A percentile compares a stretch with the other conserved stretches of the same genome.
Evolutionary conservation across 2,888 invertebrate species (phyloP).

Genomic region (Yponomeuta evonymella): DNA sequence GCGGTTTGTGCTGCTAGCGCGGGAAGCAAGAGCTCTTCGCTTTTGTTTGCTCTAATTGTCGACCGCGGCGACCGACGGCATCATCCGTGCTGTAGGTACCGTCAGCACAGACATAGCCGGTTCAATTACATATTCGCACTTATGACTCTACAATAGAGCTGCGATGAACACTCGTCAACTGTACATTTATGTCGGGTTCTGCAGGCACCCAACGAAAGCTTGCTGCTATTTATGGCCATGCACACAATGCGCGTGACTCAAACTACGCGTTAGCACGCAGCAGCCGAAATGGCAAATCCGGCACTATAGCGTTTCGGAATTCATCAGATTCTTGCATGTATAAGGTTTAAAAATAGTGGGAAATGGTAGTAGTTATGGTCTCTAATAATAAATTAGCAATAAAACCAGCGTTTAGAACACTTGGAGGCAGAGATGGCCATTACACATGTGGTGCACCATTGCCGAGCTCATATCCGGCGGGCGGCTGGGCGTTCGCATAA

Average conservation of each 20-base stretch:
- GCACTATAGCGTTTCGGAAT: neutral
- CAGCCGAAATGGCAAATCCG: slow-evolving; percentile 18
- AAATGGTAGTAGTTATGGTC: neutral
- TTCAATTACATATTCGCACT: no score
- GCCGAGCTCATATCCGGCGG: slow-evolving; percentile 50
- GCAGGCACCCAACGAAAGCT: slow-evolving; percentile 43
- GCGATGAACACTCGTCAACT: slow-evolving; percentile 32
- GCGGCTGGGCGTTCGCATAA: slow-evolving; percentile 45
- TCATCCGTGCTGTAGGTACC: slow-evolving; percentile 24
- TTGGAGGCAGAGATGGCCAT: slow-evolving; percentile 43
- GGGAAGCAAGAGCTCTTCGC: slow-evolving; percentile 47
- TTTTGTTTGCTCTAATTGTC: slow-evolving; percentile 54
- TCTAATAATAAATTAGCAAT: slow-evolving; percentile 10
- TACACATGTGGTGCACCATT: slow-evolving; percentile 43
- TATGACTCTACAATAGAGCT: no score
- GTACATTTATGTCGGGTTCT: slow-evolving; percentile 31
- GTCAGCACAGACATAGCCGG: no score
- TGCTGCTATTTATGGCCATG: slow-evolving; percentile 54
- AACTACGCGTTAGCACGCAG: slow-evolving; percentile 33
- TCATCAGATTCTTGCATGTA: neutral
- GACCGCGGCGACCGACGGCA: slow-evolving; percentile 28
- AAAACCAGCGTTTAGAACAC: slow-evolving; percentile 26
- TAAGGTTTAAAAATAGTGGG: neutral
- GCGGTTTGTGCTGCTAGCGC: slow-evolving; percentile 39
- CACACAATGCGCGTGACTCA: slow-evolving; percentile 53